Conservation (phyloP, 2,888 invertebrate genomes). For the Charanyca ferruginea region DNA sequence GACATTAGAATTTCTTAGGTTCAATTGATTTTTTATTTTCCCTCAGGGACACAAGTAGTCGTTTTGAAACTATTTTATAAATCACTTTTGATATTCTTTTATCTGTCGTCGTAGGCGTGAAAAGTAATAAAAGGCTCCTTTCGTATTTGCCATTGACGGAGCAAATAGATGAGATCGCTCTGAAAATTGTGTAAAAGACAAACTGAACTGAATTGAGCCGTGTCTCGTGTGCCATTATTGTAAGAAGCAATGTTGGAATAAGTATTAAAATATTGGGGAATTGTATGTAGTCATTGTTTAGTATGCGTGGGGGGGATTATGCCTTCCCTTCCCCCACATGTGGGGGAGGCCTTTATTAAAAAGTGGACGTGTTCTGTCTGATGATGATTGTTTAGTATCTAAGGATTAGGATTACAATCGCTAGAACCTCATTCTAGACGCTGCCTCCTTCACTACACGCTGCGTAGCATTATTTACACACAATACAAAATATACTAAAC, state of each 20-base stretch:
- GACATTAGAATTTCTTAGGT: conserved; percentile 13
- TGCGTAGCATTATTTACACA: too few species aligned
- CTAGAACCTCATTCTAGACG: too few species aligned
- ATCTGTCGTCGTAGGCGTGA: neutral
- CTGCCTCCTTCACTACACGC: too few species aligned
- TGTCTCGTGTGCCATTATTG: conserved; percentile 3
- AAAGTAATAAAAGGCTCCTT: conserved; percentile 9
- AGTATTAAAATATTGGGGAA: neutral
- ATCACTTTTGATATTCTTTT: neutral
- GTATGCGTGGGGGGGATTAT: too few species aligned
- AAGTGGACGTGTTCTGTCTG: too few species aligned
- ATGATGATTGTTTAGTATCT: too few species aligned
- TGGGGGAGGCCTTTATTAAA: too few species aligned
- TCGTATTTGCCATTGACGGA: conserved; percentile 23
- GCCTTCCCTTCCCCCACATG: too few species aligned
- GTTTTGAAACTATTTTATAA: neutral
- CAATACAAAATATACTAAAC: too few species aligned
- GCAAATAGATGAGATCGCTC: conserved; percentile 13
- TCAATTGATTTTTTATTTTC: conserved; percentile 20
- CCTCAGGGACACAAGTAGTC: neutral
- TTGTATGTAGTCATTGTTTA: neutral
- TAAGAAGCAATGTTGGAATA: neutral
- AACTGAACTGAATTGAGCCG: neutral
- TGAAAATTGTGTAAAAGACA: neutral
- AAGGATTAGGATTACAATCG: too few species aligned